Conservation (phyloP, 2,113 vertebrate genomes). For the Ariopsis seemanni region DNA sequence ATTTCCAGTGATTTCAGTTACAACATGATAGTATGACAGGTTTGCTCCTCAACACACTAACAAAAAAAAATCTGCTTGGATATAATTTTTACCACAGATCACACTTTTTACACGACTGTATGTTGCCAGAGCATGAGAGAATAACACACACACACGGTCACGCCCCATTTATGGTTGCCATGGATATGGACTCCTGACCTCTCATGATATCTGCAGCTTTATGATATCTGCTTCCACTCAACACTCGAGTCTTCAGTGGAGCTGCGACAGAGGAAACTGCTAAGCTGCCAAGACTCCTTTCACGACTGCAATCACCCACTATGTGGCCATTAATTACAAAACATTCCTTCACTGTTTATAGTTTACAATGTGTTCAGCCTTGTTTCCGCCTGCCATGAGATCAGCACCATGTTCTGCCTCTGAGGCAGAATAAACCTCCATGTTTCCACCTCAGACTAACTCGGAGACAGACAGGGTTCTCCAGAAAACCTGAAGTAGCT, state of each 20-base stretch:
- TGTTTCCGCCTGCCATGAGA: background rate
- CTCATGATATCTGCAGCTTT: background rate
- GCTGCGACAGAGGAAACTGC: background rate
- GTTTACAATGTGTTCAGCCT: background rate
- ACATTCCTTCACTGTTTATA: background rate
- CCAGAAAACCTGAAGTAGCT: too few species aligned
- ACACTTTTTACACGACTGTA: background rate
- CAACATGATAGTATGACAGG: background rate
- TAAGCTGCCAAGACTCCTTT: background rate
- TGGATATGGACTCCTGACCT: slow-evolving; percentile 17
- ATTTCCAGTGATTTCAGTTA: too few species aligned
- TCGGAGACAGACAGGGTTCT: background rate
- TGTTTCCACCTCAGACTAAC: background rate
- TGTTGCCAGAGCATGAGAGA: background rate
- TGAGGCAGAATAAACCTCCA: background rate
- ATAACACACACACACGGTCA: background rate
- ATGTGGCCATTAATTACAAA: background rate
- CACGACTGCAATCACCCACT: background rate
- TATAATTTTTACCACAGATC: background rate
- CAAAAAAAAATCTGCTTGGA: too few species aligned
- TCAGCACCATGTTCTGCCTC: background rate
- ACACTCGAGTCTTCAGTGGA: background rate
- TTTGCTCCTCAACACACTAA: background rate
- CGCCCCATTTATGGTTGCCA: background rate
- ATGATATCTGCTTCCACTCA: background rate